These are phyloP conservation scores for Watsonalla cultraria DNA, from an alignment of 2,888 invertebrate genomes.

Conservation along the genomic window DNA sequence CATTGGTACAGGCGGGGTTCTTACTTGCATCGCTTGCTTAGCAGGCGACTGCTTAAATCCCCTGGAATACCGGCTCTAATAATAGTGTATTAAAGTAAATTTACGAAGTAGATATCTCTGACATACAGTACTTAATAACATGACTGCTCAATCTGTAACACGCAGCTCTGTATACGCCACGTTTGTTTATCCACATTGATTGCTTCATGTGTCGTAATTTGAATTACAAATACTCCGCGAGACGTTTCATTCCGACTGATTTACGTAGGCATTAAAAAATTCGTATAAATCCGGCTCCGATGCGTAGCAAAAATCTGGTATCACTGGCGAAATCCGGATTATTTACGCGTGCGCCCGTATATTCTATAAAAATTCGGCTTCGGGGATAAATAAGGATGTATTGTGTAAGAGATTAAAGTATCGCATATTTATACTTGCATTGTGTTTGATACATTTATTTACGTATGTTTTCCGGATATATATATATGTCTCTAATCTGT, in stretches of 20 bases:
- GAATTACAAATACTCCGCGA: conserved; percentile 21
- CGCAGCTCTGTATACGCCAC: conserved; percentile 4
- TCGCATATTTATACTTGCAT: neutral
- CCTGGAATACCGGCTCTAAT: no score
- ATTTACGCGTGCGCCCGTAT: neutral
- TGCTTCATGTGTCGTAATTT: conserved; percentile 21
- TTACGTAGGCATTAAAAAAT: conserved; percentile 15
- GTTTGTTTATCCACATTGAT: conserved; percentile 20
- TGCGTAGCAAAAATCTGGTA: neutral
- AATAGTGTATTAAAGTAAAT: no score
- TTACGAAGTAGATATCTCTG: no score
- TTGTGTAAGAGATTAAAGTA: neutral
- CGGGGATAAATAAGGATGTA: neutral
- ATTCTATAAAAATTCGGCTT: neutral
- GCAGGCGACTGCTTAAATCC: no score
- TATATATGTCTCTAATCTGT: no score
- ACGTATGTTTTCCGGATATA: no score
- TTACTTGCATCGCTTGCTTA: no score
- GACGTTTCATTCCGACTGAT: conserved; percentile 9
- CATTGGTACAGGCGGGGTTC: no score
- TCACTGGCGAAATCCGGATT: neutral
- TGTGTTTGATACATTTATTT: no score
- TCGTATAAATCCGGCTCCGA: neutral
- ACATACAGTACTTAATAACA: no score
- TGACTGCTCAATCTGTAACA: neutral